Conservation (phyloP, 2,797 vertebrate species). For the Gallinago nigripennis region DNA sequence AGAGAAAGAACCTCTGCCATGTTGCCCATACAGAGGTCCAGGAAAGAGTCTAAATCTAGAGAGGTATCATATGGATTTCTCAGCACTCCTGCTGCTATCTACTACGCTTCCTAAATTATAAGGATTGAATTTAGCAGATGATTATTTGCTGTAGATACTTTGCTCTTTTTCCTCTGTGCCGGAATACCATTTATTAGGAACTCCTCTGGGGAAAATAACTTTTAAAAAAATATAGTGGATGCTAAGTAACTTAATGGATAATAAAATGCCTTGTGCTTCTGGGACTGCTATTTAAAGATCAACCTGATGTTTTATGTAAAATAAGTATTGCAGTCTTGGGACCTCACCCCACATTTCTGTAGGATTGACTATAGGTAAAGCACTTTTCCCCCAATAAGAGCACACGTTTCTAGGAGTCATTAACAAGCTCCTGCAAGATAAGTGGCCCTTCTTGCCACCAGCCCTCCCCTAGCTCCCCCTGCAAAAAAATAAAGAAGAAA, state of each 20-base stretch:
- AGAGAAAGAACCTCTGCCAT: not conserved
- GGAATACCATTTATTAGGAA: constrained; percentile 63
- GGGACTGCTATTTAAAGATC: constrained; percentile 77
- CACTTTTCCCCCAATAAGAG: constrained; percentile 47
- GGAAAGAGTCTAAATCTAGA: not conserved
- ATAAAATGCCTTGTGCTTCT: constrained; percentile 73
- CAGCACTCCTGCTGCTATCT: not conserved
- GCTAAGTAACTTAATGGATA: constrained; percentile 79
- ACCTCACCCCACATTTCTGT: constrained; percentile 63
- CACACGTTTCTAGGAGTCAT: constrained; percentile 21
- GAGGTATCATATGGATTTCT: not conserved
- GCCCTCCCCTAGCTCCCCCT: no score
- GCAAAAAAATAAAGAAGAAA: no score
- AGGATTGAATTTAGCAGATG: not conserved
- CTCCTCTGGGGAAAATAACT: constrained; percentile 70
- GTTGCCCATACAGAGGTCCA: not conserved
- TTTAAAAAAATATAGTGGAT: constrained; percentile 61
- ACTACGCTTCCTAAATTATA: not conserved
- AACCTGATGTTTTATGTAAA: constrained; percentile 77
- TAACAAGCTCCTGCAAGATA: constrained; percentile 28
- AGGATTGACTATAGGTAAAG: constrained; percentile 59
- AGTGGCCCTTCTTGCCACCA: not conserved
- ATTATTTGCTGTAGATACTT: constrained; percentile 50
- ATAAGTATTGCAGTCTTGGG: constrained; percentile 68
- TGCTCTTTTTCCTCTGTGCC: constrained; percentile 33